phyloP scores from a whole-genome alignment of 2,797 vertebrate species.

The Nasua narica region DNA sequence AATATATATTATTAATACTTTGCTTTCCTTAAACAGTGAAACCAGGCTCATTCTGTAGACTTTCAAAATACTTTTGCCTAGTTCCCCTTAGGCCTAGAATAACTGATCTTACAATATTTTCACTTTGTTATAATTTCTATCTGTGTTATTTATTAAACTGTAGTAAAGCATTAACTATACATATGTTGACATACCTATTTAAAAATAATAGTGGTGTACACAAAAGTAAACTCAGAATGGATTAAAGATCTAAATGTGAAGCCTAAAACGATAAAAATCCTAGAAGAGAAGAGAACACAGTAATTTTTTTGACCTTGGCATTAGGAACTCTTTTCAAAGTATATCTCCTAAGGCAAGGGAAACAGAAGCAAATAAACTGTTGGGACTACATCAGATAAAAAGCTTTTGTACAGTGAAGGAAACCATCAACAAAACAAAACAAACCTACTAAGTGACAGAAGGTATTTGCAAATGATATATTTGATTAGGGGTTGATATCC shows the following conservation, averaged over 20 bases:
- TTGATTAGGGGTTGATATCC: neutral
- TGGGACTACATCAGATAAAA: neutral
- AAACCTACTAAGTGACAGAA: neutral
- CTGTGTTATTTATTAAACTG: conserved; percentile 27
- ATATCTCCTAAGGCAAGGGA: neutral
- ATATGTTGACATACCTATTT: neutral
- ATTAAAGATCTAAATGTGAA: neutral
- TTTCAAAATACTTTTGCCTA: conserved; percentile 8
- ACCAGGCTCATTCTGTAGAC: neutral
- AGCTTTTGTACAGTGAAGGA: neutral
- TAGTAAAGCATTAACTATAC: neutral
- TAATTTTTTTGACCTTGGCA: neutral
- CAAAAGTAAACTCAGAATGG: neutral
- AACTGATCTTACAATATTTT: neutral
- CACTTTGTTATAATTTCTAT: neutral
- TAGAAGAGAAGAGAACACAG: neutral
- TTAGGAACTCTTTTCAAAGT: neutral
- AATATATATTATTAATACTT: neutral
- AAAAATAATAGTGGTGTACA: neutral
- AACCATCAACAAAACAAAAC: neutral
- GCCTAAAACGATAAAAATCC: neutral
- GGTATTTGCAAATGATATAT: neutral
- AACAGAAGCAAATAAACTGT: neutral
- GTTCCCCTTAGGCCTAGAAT: neutral
- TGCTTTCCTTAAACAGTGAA: neutral